Conservation (phyloP, 64 coral and sea anemone species). For the Acropora yongei region DNA sequence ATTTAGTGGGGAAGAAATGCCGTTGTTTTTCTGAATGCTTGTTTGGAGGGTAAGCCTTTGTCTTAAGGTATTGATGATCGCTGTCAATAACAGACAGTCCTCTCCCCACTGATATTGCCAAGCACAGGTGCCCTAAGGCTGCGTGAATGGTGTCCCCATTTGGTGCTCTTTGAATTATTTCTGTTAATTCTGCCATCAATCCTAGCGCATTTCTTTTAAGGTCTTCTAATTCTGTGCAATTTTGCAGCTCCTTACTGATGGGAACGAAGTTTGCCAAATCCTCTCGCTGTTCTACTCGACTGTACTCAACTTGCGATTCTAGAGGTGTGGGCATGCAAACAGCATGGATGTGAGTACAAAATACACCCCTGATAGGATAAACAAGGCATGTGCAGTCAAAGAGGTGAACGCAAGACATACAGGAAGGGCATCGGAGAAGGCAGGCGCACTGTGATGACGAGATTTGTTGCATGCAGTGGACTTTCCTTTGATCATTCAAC, state of each 20-base stretch:
- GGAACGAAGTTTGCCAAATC: not conserved
- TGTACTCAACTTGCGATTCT: not conserved
- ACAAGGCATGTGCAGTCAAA: not conserved
- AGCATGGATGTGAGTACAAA: conserved; percentile 40
- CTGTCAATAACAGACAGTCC: not conserved
- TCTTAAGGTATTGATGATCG: conserved; percentile 21
- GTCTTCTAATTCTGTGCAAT: not conserved
- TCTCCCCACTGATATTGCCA: conserved; percentile 11
- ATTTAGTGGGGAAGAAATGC: not conserved
- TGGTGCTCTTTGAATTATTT: conserved; percentile 4
- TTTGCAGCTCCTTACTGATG: not conserved
- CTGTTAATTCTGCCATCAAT: not conserved
- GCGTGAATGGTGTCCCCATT: not conserved
- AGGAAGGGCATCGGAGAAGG: too few species aligned
- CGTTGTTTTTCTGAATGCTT: not conserved
- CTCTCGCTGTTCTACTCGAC: too few species aligned
- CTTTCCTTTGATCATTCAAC: too few species aligned
- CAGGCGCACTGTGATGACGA: too few species aligned
- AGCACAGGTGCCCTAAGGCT: not conserved
- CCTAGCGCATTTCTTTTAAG: not conserved
- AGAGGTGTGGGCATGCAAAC: not conserved
- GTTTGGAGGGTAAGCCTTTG: not conserved
- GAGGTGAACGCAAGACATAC: too few species aligned
- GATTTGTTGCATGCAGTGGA: too few species aligned
- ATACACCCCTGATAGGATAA: conserved; percentile 23